These are phyloP conservation scores for Lepilemur ruficaudatus DNA, from an alignment of 2,797 vertebrate species.

Conservation along the genomic window DNA sequence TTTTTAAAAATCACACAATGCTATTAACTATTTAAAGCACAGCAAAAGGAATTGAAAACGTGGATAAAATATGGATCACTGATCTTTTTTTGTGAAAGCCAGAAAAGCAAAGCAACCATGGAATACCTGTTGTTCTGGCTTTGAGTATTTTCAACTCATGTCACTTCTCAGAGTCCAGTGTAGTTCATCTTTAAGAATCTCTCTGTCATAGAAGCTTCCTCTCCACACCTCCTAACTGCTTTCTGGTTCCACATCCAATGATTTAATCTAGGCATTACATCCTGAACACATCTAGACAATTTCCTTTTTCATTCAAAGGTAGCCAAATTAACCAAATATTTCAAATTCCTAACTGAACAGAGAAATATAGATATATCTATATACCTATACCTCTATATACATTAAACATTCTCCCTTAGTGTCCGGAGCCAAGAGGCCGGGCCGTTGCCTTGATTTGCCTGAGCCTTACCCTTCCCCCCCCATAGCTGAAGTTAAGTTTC, in stretches of 20 bases:
- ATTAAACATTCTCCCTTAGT: neutral
- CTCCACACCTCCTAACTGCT: neutral
- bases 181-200: neutral
- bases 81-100: neutral
- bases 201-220: neutral
- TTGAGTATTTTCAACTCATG: neutral
- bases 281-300: neutral
- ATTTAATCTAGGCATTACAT: neutral
- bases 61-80: neutral
- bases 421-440: too few relatives aligned
- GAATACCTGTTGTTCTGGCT: neutral
- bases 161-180: slow-evolving; percentile 19
- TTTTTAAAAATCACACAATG: neutral
- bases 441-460: too few relatives aligned
- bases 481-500: too few relatives aligned
- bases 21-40: slow-evolving; percentile 22
- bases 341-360: slow-evolving; percentile 12
- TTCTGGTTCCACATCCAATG: neutral
- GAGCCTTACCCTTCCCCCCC: too few relatives aligned
- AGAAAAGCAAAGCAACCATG: neutral
- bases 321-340: slow-evolving; percentile 19
- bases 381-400: neutral
- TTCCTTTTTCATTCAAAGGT: neutral
- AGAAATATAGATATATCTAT: neutral
- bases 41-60: slow-evolving; percentile 5